Conservation (phyloP, 2,888 invertebrate species). For the Eudasyphora cyanicolor region DNA sequence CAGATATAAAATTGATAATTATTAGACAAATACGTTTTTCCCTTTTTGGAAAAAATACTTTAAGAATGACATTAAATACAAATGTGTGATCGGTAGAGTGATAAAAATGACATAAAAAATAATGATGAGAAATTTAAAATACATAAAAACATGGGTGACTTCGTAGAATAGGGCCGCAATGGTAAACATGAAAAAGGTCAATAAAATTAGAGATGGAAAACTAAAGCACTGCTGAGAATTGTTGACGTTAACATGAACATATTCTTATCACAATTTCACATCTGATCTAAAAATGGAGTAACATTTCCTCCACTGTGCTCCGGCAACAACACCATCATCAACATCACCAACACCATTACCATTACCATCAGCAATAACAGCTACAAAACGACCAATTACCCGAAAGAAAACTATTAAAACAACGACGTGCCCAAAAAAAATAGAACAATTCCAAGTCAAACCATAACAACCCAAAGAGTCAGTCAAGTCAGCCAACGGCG, state of each 20-base stretch:
- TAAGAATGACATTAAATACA: no score
- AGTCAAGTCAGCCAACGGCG: not conserved
- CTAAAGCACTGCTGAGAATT: not conserved
- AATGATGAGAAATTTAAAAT: no score
- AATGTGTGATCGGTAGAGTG: no score
- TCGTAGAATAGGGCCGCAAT: no score
- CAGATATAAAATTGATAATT: no score
- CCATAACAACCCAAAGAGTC: not conserved
- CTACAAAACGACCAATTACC: constrained; percentile 29
- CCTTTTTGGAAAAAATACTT: no score
- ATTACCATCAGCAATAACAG: not conserved
- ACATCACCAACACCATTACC: not conserved
- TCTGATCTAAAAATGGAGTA: no score
- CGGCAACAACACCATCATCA: not conserved
- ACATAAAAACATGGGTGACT: no score
- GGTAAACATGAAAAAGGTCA: no score
- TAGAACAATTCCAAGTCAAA: constrained; percentile 2
- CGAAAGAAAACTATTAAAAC: constrained; percentile 28
- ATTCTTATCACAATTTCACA: no score
- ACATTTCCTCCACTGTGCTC: not conserved
- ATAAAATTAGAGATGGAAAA: not conserved
- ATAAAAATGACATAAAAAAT: no score
- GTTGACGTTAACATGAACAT: not conserved
- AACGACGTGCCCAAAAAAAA: constrained; percentile 15
- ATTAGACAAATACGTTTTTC: no score